Percentiles rank a stretch among this genome's conserved stretches.
These are phyloP conservation scores for Saccopteryx leptura DNA, from an alignment of 2,113 vertebrate genomes.

Conservation along the genomic window DNA sequence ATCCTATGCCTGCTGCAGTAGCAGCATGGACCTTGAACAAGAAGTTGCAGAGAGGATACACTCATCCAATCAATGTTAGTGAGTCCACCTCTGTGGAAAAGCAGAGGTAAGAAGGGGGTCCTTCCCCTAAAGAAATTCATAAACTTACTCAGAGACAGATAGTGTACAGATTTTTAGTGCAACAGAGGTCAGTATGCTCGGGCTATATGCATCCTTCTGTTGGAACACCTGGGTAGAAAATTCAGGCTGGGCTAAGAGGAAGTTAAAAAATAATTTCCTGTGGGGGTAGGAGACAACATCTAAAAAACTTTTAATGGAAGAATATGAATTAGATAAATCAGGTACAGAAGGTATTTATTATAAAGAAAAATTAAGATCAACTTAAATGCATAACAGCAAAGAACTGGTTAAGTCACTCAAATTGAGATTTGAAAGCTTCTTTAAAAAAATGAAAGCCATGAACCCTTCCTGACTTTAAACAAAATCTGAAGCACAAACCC, in stretches of 20 bases:
- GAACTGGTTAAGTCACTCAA: neutral
- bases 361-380: conserved; percentile 5
- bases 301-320: conserved; percentile 4
- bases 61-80: neutral
- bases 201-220: neutral
- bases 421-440: neutral
- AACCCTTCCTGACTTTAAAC: neutral
- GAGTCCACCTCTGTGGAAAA: neutral
- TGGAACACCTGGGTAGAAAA: neutral
- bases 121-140: neutral
- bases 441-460: neutral
- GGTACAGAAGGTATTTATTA: neutral
- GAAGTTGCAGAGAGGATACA: neutral
- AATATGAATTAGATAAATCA: neutral
- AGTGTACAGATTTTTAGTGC: neutral
- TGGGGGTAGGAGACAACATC: neutral
- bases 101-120: neutral
- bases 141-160: neutral
- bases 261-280: neutral
- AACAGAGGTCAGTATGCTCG: neutral
- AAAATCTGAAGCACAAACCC: neutral
- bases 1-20: neutral
- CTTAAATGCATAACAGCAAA: neutral
- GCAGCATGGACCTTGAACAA: neutral
- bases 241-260: neutral